A percentile compares a stretch with the other conserved stretches of the same genome.
phyloP scores from a whole-genome alignment of 2,797 vertebrate genomes.

The Pantherophis vulpinus region DNA sequence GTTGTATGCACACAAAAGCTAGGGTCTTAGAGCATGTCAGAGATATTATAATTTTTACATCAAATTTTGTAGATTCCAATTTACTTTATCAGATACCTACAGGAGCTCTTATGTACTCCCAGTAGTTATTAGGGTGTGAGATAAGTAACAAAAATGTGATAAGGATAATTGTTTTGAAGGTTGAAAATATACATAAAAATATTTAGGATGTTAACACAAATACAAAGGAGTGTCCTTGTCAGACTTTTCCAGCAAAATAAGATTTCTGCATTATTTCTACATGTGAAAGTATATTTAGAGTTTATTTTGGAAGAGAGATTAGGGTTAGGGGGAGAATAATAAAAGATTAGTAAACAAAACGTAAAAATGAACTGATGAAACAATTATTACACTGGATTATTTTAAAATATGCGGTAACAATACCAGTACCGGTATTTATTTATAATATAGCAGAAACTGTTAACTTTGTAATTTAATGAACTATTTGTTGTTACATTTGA shows the following conservation, averaged over 20 bases:
- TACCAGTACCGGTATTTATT: neutral
- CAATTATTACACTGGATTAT: neutral
- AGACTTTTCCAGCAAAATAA: neutral
- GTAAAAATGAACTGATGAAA: neutral
- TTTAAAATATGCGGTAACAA: neutral
- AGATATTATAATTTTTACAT: neutral
- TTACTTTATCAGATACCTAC: neutral
- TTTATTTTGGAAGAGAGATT: neutral
- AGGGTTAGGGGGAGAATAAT: neutral
- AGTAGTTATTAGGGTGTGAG: neutral
- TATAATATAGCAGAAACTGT: neutral
- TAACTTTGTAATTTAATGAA: neutral
- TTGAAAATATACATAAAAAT: neutral
- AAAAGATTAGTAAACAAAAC: neutral
- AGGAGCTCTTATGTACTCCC: neutral
- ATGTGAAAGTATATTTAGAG: neutral
- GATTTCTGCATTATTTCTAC: neutral
- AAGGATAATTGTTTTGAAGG: neutral
- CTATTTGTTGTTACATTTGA: neutral
- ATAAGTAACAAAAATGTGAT: neutral
- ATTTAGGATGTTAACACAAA: neutral
- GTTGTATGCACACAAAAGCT: neutral
- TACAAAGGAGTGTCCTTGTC: neutral
- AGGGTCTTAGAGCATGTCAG: neutral
- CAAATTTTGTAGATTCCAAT: neutral